Conservation (phyloP, 2,888 invertebrate genomes). For the Saturnia pavonia region DNA sequence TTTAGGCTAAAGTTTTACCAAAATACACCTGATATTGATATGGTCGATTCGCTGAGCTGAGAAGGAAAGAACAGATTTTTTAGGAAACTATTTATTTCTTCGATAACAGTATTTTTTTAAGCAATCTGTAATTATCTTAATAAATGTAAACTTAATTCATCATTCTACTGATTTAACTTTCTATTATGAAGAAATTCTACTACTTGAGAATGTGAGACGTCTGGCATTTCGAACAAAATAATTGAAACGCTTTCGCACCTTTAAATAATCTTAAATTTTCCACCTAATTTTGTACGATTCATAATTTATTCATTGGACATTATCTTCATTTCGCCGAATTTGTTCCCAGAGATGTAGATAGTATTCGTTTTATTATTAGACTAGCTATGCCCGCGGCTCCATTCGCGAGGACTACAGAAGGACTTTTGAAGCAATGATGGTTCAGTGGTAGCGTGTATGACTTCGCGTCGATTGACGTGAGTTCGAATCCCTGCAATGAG, state of each 20-base stretch:
- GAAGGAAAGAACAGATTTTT: too few species aligned
- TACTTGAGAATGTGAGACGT: background rate
- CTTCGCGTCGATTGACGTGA: too few species aligned
- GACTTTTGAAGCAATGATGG: too few species aligned
- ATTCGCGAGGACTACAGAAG: too few species aligned
- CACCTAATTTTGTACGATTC: background rate
- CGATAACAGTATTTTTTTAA: too few species aligned
- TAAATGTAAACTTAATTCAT: background rate
- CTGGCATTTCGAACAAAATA: background rate
- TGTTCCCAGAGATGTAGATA: background rate
- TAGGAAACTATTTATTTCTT: too few species aligned
- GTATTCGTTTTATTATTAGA: background rate
- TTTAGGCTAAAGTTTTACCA: too few species aligned
- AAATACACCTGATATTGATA: too few species aligned
- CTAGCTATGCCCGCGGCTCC: too few species aligned
- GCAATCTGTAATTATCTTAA: background rate
- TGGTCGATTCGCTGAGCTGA: too few species aligned
- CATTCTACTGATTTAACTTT: background rate
- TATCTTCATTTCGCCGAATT: background rate
- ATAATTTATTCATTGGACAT: slow-evolving; percentile 3
- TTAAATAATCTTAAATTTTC: background rate
- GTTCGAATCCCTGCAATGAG: too few species aligned
- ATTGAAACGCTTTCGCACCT: slow-evolving; percentile 2
- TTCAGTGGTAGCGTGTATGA: too few species aligned
- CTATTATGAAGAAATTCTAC: background rate